Evolutionary conservation across 2,888 invertebrate species (phyloP).

Genomic region (Octodonta nipae): DNA sequence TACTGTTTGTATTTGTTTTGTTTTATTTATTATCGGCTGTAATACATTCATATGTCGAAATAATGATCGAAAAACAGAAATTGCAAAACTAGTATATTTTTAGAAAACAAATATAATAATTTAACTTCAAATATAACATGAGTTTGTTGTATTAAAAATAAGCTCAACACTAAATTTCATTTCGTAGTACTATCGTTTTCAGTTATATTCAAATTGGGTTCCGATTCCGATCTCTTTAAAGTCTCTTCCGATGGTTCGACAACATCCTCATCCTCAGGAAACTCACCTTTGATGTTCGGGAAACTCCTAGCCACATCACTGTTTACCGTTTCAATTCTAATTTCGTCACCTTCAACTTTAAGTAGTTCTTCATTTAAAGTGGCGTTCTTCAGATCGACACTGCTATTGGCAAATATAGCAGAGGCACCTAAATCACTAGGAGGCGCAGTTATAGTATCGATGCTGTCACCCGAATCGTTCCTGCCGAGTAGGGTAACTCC

Average conservation of each 20-base stretch:
- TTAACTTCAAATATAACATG: too few relatives aligned
- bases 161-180: conserved; percentile 1
- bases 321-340: conserved; percentile 27
- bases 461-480: not conserved
- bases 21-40: too few relatives aligned
- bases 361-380: conserved; percentile 64
- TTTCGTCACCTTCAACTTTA: conserved; percentile 32
- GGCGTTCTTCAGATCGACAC: conserved; percentile 69
- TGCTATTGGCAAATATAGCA: conserved; percentile 75
- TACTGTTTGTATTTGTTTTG: too few relatives aligned
- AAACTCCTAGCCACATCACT: conserved; percentile 46
- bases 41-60: too few relatives aligned
- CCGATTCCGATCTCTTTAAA: conserved; percentile 49
- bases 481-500: conserved; percentile 1
- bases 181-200: conserved; percentile 10
- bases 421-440: conserved; percentile 52
- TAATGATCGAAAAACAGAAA: too few relatives aligned
- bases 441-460: conserved; percentile 1
- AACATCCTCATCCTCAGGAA: conserved; percentile 27
- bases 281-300: conserved; percentile 42
- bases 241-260: conserved; percentile 28
- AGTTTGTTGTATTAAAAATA: too few relatives aligned
- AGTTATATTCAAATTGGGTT: conserved; percentile 34
- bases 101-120: too few relatives aligned
- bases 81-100: too few relatives aligned